phyloP scores from a whole-genome alignment of 2,797 vertebrate genomes.

The Crocodylus rhombifer region DNA sequence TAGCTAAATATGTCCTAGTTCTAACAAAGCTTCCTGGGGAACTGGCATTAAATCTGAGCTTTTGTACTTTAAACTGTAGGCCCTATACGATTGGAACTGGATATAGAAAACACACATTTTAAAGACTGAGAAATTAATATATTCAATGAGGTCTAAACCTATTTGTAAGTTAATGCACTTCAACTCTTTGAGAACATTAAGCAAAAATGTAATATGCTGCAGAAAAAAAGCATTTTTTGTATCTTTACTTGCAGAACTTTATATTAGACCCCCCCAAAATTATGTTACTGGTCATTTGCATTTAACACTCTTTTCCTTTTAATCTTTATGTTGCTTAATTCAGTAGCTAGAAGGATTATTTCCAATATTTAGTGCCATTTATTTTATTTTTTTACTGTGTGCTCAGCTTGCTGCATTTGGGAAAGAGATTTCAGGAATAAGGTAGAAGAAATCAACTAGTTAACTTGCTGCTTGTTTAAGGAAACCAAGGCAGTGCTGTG shows the following conservation, averaged over 20 bases:
- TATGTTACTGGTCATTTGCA: not conserved
- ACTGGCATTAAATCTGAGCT: not conserved
- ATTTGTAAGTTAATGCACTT: not conserved
- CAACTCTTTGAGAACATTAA: not conserved
- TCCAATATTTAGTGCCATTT: not conserved
- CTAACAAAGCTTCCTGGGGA: not conserved
- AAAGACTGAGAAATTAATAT: not conserved
- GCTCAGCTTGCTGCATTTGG: not conserved
- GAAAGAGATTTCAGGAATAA: not conserved
- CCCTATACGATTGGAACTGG: not conserved
- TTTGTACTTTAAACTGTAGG: not conserved
- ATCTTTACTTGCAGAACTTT: not conserved
- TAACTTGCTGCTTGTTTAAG: not conserved
- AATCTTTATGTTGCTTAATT: not conserved
- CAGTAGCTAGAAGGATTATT: not conserved
- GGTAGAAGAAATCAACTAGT: not conserved
- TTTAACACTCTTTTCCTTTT: not conserved
- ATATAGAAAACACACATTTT: not conserved
- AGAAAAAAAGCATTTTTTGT: not conserved
- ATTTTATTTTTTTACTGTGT: not conserved
- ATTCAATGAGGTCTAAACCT: not conserved
- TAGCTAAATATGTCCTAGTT: not conserved
- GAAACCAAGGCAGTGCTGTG: not conserved
- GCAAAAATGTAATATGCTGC: not conserved
- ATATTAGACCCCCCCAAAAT: too few relatives aligned